A percentile compares a stretch with the other conserved stretches of the same genome.
Conservation (phyloP, 37 sponge, comb jelly and placozoan genomes). For the Spongilla lacustris region DNA sequence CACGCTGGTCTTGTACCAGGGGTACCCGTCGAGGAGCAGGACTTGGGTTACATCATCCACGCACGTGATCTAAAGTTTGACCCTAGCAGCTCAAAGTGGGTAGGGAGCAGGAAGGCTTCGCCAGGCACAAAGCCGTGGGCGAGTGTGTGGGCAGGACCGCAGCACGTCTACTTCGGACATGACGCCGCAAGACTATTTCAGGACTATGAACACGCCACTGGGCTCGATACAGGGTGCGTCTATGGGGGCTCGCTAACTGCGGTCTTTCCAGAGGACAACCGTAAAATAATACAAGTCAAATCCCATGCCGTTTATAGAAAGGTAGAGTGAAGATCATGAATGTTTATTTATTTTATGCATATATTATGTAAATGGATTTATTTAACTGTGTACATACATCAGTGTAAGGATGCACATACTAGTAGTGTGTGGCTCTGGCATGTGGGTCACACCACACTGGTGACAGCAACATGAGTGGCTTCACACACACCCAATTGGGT, state of each 20-base stretch:
- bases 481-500: no score
- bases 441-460: no score
- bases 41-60: slow-evolving; percentile 32
- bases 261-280: slow-evolving; percentile 41
- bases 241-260: slow-evolving; percentile 82
- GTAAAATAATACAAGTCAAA: slow-evolving; percentile 4
- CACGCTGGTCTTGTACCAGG: slow-evolving; percentile 85
- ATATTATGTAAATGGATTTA: no score
- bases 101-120: neutral
- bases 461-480: no score
- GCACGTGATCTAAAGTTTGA: slow-evolving; percentile 56
- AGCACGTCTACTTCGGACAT: slow-evolving; percentile 87
- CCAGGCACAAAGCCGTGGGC: slow-evolving; percentile 63
- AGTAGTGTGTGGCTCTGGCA: no score
- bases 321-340: no score
- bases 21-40: slow-evolving; percentile 46
- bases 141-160: slow-evolving; percentile 72
- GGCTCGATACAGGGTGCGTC: slow-evolving; percentile 86
- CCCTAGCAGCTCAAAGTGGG: neutral
- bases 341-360: no score
- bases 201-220: slow-evolving; percentile 65
- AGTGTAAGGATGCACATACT: no score
- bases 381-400: no score
- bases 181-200: slow-evolving; percentile 72
- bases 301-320: neutral